Conservation (phyloP, 2,888 invertebrate species). For the Andrena haemorrhoa region DNA sequence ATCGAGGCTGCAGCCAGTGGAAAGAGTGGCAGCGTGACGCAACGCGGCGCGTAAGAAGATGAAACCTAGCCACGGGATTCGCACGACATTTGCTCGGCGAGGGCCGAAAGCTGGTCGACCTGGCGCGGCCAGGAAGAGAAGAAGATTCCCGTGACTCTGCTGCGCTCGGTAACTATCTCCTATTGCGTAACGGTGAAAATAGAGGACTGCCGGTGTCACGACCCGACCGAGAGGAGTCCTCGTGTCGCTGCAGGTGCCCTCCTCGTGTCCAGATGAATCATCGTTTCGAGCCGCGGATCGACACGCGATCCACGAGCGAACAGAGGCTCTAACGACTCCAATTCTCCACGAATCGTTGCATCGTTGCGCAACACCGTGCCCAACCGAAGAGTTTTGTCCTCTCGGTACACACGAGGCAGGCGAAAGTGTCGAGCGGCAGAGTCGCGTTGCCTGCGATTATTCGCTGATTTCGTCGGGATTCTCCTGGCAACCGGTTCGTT, state of each 20-base stretch:
- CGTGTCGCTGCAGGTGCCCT: slow-evolving; percentile 60
- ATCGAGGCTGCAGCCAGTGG: slow-evolving; percentile 13
- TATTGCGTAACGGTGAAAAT: slow-evolving; percentile 73
- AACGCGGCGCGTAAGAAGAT: slow-evolving; percentile 48
- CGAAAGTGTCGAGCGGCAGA: slow-evolving; percentile 5
- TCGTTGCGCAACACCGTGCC: slow-evolving; percentile 26
- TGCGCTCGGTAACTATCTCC: slow-evolving; percentile 42
- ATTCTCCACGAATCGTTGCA: slow-evolving; percentile 30
- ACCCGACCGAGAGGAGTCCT: slow-evolving; percentile 46
- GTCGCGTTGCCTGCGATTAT: neutral
- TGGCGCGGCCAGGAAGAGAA: slow-evolving; percentile 61
- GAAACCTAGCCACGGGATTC: slow-evolving; percentile 61
- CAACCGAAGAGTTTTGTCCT: neutral
- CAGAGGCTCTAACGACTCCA: slow-evolving; percentile 24
- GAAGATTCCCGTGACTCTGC: slow-evolving; percentile 42
- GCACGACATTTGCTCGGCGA: slow-evolving; percentile 68
- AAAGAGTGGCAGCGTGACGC: slow-evolving; percentile 42
- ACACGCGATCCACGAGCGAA: slow-evolving; percentile 32
- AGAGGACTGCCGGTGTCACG: slow-evolving; percentile 65
- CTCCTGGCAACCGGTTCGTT: neutral
- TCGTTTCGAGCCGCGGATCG: slow-evolving; percentile 35
- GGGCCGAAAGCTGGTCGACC: slow-evolving; percentile 39
- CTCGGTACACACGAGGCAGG: neutral
- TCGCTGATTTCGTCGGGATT: neutral
- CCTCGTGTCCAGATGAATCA: slow-evolving; percentile 53